Evolutionary conservation across 2,888 invertebrate genomes (phyloP).

Genomic region (Amphipoea lucens): DNA sequence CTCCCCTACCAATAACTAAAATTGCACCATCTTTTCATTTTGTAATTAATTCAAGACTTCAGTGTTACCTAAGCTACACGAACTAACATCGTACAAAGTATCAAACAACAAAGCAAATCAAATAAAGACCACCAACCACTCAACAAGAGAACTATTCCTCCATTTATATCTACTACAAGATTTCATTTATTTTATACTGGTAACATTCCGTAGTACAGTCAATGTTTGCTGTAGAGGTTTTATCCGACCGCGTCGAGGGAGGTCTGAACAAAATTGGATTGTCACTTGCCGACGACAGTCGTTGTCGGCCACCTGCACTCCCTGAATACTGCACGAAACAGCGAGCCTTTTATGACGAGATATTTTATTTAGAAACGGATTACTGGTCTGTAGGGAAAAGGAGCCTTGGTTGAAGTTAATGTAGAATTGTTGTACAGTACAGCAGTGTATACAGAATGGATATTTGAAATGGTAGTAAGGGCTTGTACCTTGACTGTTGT

Average conservation of each 20-base stretch:
- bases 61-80: not conserved
- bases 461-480: not conserved
- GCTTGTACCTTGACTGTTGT: not conserved
- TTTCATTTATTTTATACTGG: constrained; percentile 51
- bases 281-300: constrained; percentile 46
- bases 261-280: constrained; percentile 60
- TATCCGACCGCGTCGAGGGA: constrained; percentile 35
- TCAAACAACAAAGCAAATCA: not conserved
- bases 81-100: not conserved
- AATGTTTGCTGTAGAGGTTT: constrained; percentile 57
- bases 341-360: constrained; percentile 46
- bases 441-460: not conserved
- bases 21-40: not conserved
- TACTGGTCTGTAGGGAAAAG: constrained; percentile 21
- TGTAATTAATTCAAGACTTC: not conserved
- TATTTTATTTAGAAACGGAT: constrained; percentile 52
- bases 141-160: constrained; percentile 7
- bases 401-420: constrained; percentile 8
- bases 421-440: not conserved
- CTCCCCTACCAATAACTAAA: too few relatives aligned
- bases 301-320: constrained; percentile 49
- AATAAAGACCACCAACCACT: constrained; percentile 31
- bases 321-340: constrained; percentile 41
- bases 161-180: constrained; percentile 31
- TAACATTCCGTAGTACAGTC: constrained; percentile 34